Percentiles rank a stretch among this genome's conserved stretches.
These are phyloP conservation scores for Cricetomys ansorgei DNA, from an alignment of 2,113 vertebrate genomes.

Conservation along the genomic window DNA sequence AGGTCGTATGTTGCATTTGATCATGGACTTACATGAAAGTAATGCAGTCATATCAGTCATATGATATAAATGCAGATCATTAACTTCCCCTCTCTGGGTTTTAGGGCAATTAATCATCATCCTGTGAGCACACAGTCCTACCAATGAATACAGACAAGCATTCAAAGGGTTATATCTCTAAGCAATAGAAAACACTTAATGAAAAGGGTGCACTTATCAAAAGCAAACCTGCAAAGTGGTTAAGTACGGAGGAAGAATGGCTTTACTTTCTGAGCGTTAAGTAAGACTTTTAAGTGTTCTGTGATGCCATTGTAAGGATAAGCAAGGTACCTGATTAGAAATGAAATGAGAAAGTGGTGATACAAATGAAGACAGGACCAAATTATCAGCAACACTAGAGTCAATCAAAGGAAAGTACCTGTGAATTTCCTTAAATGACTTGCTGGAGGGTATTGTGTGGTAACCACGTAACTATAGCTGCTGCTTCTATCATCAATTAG, in stretches of 20 bases:
- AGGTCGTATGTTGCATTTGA: background rate
- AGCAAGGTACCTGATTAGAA: slow-evolving; percentile 59
- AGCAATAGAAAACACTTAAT: slow-evolving; percentile 69
- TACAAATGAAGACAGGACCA: slow-evolving; percentile 36
- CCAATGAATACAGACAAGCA: slow-evolving; percentile 69
- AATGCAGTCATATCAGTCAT: slow-evolving; percentile 70
- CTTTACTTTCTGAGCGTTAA: slow-evolving; percentile 32
- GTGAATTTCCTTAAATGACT: slow-evolving; percentile 64
- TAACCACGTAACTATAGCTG: slow-evolving; percentile 58
- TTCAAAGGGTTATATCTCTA: slow-evolving; percentile 71
- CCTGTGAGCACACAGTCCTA: slow-evolving; percentile 73
- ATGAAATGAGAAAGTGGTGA: slow-evolving; percentile 68
- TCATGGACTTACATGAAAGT: slow-evolving; percentile 80
- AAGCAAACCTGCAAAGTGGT: slow-evolving; percentile 64
- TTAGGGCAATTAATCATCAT: slow-evolving; percentile 82
- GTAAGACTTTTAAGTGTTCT: slow-evolving; percentile 44
- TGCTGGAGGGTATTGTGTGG: slow-evolving; percentile 64
- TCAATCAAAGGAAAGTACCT: slow-evolving; percentile 60
- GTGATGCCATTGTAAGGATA: slow-evolving; percentile 54
- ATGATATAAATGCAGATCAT: slow-evolving; percentile 81
- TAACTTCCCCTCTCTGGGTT: slow-evolving; percentile 80
- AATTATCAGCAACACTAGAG: slow-evolving; percentile 67
- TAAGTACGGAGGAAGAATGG: slow-evolving; percentile 60
- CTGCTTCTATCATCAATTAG: slow-evolving; percentile 75
- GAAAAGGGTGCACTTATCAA: slow-evolving; percentile 66